Evolutionary conservation across 2,888 invertebrate species (phyloP), one percentile per base, ranked within the genome.

Genomic region (Petrophora chlorosata): DNA sequence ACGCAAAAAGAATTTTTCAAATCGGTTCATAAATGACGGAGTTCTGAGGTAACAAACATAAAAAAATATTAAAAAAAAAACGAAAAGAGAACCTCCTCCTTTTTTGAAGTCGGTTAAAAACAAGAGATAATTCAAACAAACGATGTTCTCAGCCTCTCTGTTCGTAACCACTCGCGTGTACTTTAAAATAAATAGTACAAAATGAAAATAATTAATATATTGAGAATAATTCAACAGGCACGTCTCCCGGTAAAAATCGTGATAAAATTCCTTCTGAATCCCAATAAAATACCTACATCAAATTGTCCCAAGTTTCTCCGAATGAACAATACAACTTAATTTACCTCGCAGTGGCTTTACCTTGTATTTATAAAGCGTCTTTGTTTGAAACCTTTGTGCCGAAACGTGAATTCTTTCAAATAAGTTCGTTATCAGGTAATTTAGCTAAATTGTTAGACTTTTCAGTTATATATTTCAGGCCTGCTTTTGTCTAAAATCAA

Each of bases 351-450:
- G 46, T 43, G 49, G 54, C 60, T 61, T 59, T 45, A 39, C 46
- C 49, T 56, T 53, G 51, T 43, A 46, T 54, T 41, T 52, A 43
- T 51, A 29, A 36, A 51, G 53, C 48, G 41, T 41, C 54, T 54
- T 59, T 59, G 56, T 59, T 54, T 59, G 47, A 54, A 52, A 34
- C 55, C 55, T 60, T 63, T 63, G 56, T 58, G 46, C 49, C 46
- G 28, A 49, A 54, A 47, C 56, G 60, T 58, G 63, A 63, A 63
- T 66, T 65, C 56, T 47, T 53, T 53, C 38, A 55, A 65, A 65
- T 58, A 56, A 59, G 60, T 58, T 48, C 33, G 57, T 50, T 63
- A 59, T 60, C 59, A 46, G 39, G 50, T 42, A 40, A 46, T 56
- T 59, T 55, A 49, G 47, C 52, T 35, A 45, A 59, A 58, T 55